A percentile compares a stretch with the other conserved stretches of the same genome.
Conservation (phyloP, 2,797 vertebrate species). For the Dryobates pubescens region DNA sequence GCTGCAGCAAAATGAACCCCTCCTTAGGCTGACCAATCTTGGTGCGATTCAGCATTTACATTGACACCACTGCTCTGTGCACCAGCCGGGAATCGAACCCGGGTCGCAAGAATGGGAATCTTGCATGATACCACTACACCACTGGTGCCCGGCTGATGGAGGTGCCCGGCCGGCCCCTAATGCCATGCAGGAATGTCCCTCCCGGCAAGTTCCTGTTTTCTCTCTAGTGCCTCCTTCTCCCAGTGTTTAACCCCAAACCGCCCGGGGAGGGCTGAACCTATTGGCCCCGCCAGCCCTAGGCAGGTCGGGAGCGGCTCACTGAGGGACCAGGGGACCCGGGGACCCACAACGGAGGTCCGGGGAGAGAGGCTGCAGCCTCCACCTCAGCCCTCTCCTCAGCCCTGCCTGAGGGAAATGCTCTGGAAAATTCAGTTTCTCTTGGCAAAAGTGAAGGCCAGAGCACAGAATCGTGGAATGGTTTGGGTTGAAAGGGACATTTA, state of each 20-base stretch:
- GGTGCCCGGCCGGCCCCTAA: not conserved
- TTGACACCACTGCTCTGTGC: not conserved
- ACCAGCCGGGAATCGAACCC: conserved; percentile 99
- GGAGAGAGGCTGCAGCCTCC: not conserved
- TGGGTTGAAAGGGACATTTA: not conserved
- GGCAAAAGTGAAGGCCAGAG: not conserved
- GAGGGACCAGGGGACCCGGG: not conserved
- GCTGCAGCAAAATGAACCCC: not conserved
- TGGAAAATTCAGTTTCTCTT: not conserved
- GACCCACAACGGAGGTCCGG: rapidly evolving
- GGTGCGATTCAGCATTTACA: too few species aligned
- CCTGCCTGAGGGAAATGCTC: not conserved
- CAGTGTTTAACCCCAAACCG: not conserved
- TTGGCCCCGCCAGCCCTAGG: not conserved
- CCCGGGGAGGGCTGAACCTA: not conserved
- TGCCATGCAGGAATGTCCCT: not conserved
- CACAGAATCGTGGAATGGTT: not conserved
- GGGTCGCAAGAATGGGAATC: conserved; percentile 99
- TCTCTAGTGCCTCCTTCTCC: not conserved
- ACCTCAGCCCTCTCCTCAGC: not conserved
- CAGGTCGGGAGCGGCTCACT: not conserved
- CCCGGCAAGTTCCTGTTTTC: not conserved
- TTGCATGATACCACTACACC: conserved; percentile 92
- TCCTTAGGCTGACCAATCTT: too few species aligned
- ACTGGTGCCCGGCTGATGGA: not conserved